A percentile compares a stretch with the other conserved stretches of the same genome.
Evolutionary conservation across 2,797 vertebrate species (phyloP).

Genomic region (Loriculus beryllinus): DNA sequence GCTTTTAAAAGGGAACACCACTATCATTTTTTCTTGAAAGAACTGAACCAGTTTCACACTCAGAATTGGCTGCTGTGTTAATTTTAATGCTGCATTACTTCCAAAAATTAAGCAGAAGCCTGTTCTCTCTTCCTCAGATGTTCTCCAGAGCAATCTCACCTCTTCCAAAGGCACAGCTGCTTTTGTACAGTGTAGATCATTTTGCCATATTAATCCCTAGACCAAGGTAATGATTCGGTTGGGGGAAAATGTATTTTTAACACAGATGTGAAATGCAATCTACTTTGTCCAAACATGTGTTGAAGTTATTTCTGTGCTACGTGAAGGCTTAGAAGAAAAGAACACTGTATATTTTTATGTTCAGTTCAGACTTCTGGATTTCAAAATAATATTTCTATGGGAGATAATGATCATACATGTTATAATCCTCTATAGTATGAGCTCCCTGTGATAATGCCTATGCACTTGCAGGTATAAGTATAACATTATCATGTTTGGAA

Average conservation of each 20-base stretch:
- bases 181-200: neutral
- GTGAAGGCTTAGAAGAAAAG: neutral
- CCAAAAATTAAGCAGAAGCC: neutral
- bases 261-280: neutral
- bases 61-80: neutral
- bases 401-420: neutral
- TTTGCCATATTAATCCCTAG: neutral
- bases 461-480: neutral
- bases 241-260: neutral
- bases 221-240: neutral
- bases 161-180: neutral
- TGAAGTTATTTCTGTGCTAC: neutral
- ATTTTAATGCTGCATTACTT: neutral
- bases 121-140: neutral
- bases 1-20: neutral
- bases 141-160: neutral
- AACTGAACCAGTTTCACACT: neutral
- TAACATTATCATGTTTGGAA: neutral
- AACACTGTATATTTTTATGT: neutral
- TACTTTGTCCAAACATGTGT: neutral
- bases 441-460: neutral
- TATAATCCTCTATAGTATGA: neutral
- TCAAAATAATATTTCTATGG: neutral
- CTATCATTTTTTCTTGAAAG: neutral
- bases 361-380: neutral